These are phyloP conservation scores for Galeruca laticollis DNA, from an alignment of 2,888 invertebrate genomes.

Conservation along the genomic window DNA sequence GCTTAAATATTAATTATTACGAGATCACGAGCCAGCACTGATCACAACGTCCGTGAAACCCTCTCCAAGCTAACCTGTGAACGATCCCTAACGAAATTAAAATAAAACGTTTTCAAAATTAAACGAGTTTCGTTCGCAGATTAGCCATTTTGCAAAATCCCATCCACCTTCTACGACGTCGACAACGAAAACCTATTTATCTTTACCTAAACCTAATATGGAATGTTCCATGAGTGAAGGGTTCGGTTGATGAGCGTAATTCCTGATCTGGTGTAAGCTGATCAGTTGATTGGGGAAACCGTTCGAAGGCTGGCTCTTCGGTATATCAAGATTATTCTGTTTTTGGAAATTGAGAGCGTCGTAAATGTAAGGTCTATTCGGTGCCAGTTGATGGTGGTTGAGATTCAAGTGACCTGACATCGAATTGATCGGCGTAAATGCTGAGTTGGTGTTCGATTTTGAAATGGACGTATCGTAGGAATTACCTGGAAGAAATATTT, in stretches of 20 bases:
- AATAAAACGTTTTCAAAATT: background rate
- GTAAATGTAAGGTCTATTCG: conserved; percentile 86
- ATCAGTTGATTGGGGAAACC: conserved; percentile 93
- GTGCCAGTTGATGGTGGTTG: conserved; percentile 79
- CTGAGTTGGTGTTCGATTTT: conserved; percentile 76
- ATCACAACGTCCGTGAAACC: conserved; percentile 44
- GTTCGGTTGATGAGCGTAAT: conserved; percentile 93
- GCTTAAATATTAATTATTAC: conserved; percentile 46
- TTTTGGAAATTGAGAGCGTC: conserved; percentile 93
- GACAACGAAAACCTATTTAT: conserved; percentile 60
- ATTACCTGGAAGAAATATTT: conserved; percentile 52
- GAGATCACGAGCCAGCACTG: conserved; percentile 46
- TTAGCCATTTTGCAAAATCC: background rate
- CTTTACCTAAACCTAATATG: conserved; percentile 64
- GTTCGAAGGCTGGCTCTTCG: conserved; percentile 72
- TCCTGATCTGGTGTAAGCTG: conserved; percentile 95
- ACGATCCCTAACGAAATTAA: background rate
- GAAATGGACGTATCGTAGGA: conserved; percentile 68
- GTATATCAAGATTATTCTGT: conserved; percentile 69
- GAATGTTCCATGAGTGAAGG: conserved; percentile 74
- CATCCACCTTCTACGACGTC: conserved; percentile 1
- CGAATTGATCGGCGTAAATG: conserved; percentile 94
- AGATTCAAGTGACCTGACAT: conserved; percentile 79
- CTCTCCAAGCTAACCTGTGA: conserved; percentile 13
- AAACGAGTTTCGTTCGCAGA: background rate